phyloP scores from a whole-genome alignment of 2,113 vertebrate genomes.

The Camelus bactrianus region DNA sequence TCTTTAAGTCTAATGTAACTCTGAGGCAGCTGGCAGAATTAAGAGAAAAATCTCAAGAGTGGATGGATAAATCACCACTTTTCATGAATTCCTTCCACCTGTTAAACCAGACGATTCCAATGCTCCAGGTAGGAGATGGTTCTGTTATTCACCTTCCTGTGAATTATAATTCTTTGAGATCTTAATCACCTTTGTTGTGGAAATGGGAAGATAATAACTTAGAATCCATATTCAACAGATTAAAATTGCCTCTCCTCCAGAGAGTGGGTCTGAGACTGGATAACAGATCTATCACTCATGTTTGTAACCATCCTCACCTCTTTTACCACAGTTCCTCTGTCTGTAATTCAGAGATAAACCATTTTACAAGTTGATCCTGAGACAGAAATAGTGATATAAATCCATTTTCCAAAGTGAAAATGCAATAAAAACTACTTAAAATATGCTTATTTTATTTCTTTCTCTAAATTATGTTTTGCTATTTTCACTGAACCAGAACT shows the following conservation, averaged over 20 bases:
- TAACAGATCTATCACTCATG: neutral
- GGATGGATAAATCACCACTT: conserved; percentile 91
- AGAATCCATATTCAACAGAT: conserved; percentile 6
- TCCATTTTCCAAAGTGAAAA: neutral
- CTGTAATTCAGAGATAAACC: neutral
- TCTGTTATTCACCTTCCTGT: neutral
- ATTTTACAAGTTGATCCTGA: neutral
- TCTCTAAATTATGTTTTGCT: conserved; percentile 8
- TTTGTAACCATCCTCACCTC: neutral
- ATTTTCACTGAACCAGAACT: neutral
- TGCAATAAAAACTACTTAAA: neutral
- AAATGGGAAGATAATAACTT: neutral
- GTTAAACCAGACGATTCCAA: conserved; percentile 91
- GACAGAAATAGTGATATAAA: neutral
- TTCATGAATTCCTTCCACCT: conserved; percentile 89
- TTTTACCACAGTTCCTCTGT: neutral
- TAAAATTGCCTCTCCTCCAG: neutral
- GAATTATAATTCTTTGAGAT: conserved; percentile 31
- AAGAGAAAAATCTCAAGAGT: conserved; percentile 91
- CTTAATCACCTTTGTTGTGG: neutral
- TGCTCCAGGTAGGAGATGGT: conserved; percentile 91
- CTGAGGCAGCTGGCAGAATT: conserved; percentile 93
- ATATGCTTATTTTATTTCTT: neutral
- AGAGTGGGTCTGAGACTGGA: neutral
- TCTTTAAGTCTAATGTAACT: conserved; percentile 92